Conservation (phyloP, 2,888 invertebrate genomes). For the Heliconius hortense region DNA sequence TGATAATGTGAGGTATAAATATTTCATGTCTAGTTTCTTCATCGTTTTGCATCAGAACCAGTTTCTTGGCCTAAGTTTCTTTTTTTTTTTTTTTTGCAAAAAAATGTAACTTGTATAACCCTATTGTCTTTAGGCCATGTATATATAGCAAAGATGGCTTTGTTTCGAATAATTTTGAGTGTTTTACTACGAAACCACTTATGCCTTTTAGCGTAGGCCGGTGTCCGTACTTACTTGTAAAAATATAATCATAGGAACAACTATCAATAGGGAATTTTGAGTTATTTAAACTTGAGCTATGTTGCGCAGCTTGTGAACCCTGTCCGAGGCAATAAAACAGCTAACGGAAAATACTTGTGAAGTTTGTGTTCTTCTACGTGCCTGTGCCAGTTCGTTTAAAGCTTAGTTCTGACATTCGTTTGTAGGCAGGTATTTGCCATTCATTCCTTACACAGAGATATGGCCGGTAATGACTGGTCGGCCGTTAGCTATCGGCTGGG, state of each 20-base stretch:
- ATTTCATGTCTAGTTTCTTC: slow-evolving; percentile 74
- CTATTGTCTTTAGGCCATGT: slow-evolving; percentile 58
- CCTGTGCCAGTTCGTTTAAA: slow-evolving; percentile 66
- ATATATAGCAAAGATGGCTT: slow-evolving; percentile 30
- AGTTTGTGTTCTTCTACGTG: slow-evolving; percentile 70
- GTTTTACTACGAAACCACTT: slow-evolving; percentile 1
- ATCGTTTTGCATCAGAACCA: slow-evolving; percentile 73
- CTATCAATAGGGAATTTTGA: slow-evolving; percentile 44
- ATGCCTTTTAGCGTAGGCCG: slow-evolving; percentile 18
- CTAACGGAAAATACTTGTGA: slow-evolving; percentile 62
- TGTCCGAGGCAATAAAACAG: slow-evolving; percentile 60
- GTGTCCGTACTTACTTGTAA: slow-evolving; percentile 39
- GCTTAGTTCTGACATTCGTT: slow-evolving; percentile 64
- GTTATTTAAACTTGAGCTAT: slow-evolving; percentile 46
- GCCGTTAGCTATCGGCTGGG: slow-evolving; percentile 71
- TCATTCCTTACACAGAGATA: slow-evolving; percentile 77
- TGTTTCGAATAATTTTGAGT: background rate
- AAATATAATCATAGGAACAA: slow-evolving; percentile 38
- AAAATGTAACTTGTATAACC: slow-evolving; percentile 54
- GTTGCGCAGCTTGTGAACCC: slow-evolving; percentile 56
- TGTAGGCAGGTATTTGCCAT: slow-evolving; percentile 74
- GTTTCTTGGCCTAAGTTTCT: slow-evolving; percentile 63
- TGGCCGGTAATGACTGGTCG: slow-evolving; percentile 74
- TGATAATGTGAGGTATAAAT: slow-evolving; percentile 80
- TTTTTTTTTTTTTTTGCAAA: slow-evolving; percentile 61